phyloP scores from a whole-genome alignment of 2,888 invertebrate species.

The Tortrix viridana region DNA sequence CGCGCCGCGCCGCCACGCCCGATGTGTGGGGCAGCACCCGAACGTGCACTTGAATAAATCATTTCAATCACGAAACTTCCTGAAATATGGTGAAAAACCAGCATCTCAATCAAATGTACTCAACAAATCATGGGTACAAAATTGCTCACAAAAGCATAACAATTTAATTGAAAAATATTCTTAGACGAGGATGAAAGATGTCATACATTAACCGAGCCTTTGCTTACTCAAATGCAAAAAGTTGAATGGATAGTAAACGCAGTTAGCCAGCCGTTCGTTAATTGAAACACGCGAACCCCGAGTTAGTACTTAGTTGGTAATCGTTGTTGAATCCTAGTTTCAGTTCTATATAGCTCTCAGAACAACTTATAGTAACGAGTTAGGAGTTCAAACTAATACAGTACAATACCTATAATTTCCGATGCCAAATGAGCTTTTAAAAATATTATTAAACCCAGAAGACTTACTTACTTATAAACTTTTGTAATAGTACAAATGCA shows the following conservation, averaged over 20 bases:
- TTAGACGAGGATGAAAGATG: constrained; percentile 18
- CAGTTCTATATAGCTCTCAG: constrained; percentile 13
- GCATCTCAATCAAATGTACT: neutral
- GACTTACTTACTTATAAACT: too few relatives aligned
- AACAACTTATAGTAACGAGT: constrained; percentile 14
- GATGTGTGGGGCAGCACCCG: constrained; percentile 15
- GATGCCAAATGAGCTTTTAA: too few relatives aligned
- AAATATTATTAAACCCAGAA: too few relatives aligned
- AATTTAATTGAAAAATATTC: neutral
- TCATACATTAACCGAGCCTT: constrained; percentile 39
- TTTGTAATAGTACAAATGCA: too few relatives aligned
- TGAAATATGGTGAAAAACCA: constrained; percentile 12
- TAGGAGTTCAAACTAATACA: neutral
- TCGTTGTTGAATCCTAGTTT: constrained; percentile 33
- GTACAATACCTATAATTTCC: too few relatives aligned
- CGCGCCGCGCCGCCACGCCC: constrained; percentile 3
- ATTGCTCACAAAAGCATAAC: too few relatives aligned
- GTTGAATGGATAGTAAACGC: constrained; percentile 53
- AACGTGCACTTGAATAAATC: constrained; percentile 35
- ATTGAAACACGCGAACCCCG: constrained; percentile 59
- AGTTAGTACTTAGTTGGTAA: constrained; percentile 51
- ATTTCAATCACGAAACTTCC: constrained; percentile 24
- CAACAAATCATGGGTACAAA: too few relatives aligned
- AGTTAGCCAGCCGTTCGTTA: constrained; percentile 49
- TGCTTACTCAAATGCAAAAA: constrained; percentile 47